Conservation (phyloP, 2,113 vertebrate species). For the Scartelaos histophorus region DNA sequence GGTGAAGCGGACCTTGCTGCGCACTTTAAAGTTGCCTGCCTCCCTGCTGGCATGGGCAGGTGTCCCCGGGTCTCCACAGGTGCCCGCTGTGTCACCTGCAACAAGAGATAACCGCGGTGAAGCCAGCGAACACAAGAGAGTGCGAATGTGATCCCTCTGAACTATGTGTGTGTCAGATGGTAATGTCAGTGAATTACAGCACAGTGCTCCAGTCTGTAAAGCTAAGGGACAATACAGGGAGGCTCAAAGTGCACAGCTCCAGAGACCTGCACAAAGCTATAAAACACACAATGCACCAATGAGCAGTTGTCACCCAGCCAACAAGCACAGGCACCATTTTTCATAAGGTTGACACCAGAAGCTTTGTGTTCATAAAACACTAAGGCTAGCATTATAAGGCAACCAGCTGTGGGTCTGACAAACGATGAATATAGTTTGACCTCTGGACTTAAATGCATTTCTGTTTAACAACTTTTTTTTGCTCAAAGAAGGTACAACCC, state of each 20-base stretch:
- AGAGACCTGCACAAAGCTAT: constrained; percentile 43
- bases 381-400: constrained; percentile 55
- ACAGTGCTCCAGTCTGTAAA: constrained; percentile 28
- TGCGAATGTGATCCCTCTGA: constrained; percentile 11
- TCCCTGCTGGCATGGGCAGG: constrained; percentile 91
- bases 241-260: constrained; percentile 38
- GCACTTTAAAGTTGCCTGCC: constrained; percentile 89
- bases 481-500: constrained; percentile 30
- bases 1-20: constrained; percentile 89
- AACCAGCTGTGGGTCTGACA: constrained; percentile 64
- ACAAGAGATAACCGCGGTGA: constrained; percentile 45
- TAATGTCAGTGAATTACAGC: constrained; percentile 26
- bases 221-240: constrained; percentile 15
- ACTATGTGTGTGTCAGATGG: constrained; percentile 14
- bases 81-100: constrained; percentile 84
- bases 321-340: constrained; percentile 49
- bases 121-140: constrained; percentile 35
- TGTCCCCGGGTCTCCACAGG: constrained; percentile 93
- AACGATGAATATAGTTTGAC: constrained; percentile 57
- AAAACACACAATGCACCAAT: constrained; percentile 60
- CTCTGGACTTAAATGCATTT: constrained; percentile 50
- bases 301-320: constrained; percentile 61
- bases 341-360: constrained; percentile 56
- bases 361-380: constrained; percentile 62
- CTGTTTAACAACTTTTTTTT: constrained; percentile 45